phyloP scores from a whole-genome alignment of 2,888 invertebrate species.

The Volucella inflata region DNA sequence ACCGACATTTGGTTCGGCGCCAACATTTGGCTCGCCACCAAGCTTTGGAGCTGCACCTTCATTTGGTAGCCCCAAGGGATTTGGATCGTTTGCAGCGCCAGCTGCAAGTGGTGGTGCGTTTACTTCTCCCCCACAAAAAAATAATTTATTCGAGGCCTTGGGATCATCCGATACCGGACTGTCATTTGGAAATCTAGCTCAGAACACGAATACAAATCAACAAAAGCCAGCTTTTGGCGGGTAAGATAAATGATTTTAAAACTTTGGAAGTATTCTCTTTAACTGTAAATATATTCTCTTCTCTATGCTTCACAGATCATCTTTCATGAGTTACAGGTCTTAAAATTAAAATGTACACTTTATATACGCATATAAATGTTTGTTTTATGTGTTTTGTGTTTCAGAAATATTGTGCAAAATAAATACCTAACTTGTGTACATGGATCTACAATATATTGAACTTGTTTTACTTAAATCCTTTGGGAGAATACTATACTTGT shows the following conservation, averaged over 20 bases:
- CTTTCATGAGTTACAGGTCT: constrained; percentile 69
- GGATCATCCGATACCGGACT: constrained; percentile 81
- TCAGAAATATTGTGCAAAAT: constrained; percentile 20
- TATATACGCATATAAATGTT: constrained; percentile 30
- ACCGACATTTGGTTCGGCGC: constrained; percentile 79
- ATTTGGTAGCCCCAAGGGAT: constrained; percentile 82
- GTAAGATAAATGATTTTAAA: constrained; percentile 76
- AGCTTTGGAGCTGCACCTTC: constrained; percentile 82
- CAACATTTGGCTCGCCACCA: constrained; percentile 81
- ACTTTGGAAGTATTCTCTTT: neutral
- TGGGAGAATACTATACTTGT: neutral
- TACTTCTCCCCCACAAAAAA: constrained; percentile 78
- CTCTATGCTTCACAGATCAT: constrained; percentile 39
- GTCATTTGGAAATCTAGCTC: constrained; percentile 83
- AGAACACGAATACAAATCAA: constrained; percentile 79
- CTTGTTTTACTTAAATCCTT: neutral
- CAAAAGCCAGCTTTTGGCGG: constrained; percentile 83
- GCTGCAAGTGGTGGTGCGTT: constrained; percentile 76
- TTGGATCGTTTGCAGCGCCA: constrained; percentile 79
- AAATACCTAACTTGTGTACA: constrained; percentile 19
- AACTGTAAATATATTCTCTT: neutral
- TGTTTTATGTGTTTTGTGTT: constrained; percentile 46
- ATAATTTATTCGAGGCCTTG: constrained; percentile 82
- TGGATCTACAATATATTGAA: neutral
- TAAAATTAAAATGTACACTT: constrained; percentile 7